Conservation (phyloP, 2,113 vertebrate genomes). For the Corvus cornix region DNA sequence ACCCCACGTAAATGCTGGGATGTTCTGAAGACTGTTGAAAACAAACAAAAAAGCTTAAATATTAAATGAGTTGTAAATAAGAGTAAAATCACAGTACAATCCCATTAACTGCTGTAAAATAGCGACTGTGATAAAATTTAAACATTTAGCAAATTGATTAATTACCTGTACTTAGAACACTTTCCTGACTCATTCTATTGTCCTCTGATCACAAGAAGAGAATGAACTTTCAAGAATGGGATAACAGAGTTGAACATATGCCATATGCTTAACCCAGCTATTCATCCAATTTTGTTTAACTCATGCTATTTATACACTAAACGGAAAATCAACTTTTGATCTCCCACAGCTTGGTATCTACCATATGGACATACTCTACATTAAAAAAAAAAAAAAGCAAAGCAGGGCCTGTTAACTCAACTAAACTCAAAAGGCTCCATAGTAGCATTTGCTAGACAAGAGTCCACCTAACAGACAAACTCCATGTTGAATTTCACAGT, state of each 20-base stretch:
- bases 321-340: constrained; percentile 39
- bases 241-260: constrained; percentile 31
- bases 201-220: not conserved
- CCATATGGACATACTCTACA: constrained; percentile 43
- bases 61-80: not conserved
- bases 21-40: not conserved
- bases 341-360: constrained; percentile 49
- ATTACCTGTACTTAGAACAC: not conserved
- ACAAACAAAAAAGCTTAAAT: not conserved
- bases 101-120: not conserved
- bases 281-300: constrained; percentile 48
- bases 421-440: not conserved
- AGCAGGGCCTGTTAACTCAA: not conserved
- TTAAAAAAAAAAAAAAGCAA: not conserved
- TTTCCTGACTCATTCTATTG: constrained; percentile 2
- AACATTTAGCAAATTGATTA: not conserved
- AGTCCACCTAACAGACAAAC: not conserved
- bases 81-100: not conserved
- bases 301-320: constrained; percentile 50
- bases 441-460: constrained; percentile 35
- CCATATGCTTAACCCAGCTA: constrained; percentile 50
- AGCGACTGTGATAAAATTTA: not conserved
- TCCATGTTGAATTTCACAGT: constrained; percentile 30
- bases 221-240: constrained; percentile 1
- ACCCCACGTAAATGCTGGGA: not conserved